A percentile compares a stretch with the other conserved stretches of the same genome.
phyloP scores from a whole-genome alignment of 2,113 vertebrate genomes.

The Dasyurus viverrinus region DNA sequence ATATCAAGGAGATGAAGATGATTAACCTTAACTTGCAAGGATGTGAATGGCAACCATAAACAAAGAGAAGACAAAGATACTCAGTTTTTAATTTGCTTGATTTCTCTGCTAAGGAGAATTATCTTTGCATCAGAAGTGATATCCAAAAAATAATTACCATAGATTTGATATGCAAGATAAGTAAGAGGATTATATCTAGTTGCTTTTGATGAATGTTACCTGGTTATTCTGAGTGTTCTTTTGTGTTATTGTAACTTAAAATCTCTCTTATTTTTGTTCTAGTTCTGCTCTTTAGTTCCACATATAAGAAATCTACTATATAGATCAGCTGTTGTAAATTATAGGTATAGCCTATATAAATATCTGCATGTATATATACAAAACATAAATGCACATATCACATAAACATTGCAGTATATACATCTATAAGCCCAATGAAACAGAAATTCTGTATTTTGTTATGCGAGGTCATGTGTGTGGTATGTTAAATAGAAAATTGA shows the following conservation, averaged over 20 bases:
- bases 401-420: neutral
- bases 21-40: neutral
- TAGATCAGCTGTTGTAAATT: neutral
- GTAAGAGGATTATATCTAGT: neutral
- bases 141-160: neutral
- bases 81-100: neutral
- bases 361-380: neutral
- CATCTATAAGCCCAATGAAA: neutral
- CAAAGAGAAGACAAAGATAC: neutral
- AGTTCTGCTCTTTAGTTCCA: neutral
- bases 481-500: slow-evolving; percentile 16
- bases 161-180: neutral
- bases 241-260: neutral
- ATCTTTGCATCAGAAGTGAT: neutral
- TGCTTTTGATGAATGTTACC: neutral
- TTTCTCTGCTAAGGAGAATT: neutral
- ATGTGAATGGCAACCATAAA: neutral
- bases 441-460: slow-evolving; percentile 9
- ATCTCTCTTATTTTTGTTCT: neutral
- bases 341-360: neutral
- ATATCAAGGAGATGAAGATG: neutral
- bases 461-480: neutral
- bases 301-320: neutral
- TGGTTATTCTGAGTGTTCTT: neutral
- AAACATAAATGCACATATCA: neutral